Conservation (phyloP, 1,140 invertebrate species). For the Nephotettix cincticeps region DNA sequence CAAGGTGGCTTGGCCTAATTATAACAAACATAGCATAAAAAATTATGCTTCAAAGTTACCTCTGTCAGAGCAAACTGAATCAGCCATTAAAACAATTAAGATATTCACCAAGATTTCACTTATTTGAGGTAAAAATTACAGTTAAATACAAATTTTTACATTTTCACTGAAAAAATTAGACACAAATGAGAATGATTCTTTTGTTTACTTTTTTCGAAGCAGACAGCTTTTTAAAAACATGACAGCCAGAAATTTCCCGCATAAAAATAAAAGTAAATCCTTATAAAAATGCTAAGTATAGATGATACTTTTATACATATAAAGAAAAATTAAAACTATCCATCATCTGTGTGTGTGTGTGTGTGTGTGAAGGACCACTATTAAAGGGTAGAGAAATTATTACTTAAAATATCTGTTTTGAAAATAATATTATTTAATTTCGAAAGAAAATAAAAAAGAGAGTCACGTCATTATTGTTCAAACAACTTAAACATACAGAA, state of each 20-base stretch:
- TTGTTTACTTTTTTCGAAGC: slow-evolving; percentile 20
- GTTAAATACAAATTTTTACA: too few relatives aligned
- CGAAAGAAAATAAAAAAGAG: too few relatives aligned
- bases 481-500: too few relatives aligned
- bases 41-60: neutral
- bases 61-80: slow-evolving; percentile 18
- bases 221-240: slow-evolving; percentile 14
- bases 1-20: slow-evolving; percentile 14
- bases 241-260: slow-evolving; percentile 4
- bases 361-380: too few relatives aligned
- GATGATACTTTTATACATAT: neutral
- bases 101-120: too few relatives aligned
- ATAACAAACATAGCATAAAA: neutral
- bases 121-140: too few relatives aligned
- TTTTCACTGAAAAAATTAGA: neutral
- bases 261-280: neutral
- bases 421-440: too few relatives aligned
- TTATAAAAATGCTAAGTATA: neutral
- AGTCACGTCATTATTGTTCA: too few relatives aligned
- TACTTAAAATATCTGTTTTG: too few relatives aligned
- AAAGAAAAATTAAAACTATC: neutral
- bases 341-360: too few relatives aligned
- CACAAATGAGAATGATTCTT: slow-evolving; percentile 5
- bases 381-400: too few relatives aligned
- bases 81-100: neutral